Conservation (phyloP, 2,113 vertebrate species). For the Platysternon megacephalum region DNA sequence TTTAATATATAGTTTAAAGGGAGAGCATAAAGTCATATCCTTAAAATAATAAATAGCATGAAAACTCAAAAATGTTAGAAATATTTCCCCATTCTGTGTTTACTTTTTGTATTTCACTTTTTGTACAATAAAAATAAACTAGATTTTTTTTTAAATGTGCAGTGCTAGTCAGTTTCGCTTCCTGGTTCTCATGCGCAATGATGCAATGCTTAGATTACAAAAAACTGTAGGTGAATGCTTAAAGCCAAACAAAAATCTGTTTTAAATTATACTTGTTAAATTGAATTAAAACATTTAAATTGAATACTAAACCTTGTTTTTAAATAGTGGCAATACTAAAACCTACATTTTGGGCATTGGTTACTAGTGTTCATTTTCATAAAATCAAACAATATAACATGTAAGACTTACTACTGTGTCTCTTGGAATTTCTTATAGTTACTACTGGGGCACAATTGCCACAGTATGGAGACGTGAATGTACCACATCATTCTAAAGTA, state of each 20-base stretch:
- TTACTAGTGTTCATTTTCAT: background rate
- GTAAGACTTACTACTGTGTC: background rate
- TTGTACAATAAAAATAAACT: background rate
- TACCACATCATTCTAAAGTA: background rate
- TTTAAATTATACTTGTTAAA: background rate
- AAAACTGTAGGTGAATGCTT: background rate
- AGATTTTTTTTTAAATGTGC: background rate
- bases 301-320: background rate
- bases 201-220: background rate
- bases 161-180: background rate
- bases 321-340: background rate
- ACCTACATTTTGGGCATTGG: background rate
- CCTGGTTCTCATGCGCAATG: background rate
- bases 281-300: background rate
- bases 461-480: background rate
- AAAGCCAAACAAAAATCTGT: background rate
- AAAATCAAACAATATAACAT: background rate
- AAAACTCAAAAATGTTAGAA: background rate
- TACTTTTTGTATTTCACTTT: background rate
- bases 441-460: background rate
- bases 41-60: background rate
- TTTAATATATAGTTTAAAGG: background rate
- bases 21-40: background rate
- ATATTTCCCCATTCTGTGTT: background rate
- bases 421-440: background rate